Evolutionary conservation across 2,797 vertebrate genomes (phyloP).

Genomic region (Phrynocephalus vlangalii): DNA sequence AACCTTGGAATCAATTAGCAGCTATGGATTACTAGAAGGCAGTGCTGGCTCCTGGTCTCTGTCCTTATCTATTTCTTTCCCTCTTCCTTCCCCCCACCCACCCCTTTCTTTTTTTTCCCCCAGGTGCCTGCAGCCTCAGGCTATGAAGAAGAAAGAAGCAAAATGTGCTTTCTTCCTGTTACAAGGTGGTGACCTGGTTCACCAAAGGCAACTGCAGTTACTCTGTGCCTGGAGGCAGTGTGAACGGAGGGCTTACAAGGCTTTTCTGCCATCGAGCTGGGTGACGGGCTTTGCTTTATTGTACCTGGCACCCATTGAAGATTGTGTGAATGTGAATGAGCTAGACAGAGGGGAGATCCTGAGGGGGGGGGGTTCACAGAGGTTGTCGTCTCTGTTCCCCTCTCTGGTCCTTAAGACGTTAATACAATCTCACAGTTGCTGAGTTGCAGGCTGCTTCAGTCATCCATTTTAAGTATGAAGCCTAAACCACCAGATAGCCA

Average conservation of each 20-base stretch:
- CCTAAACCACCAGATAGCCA: no score
- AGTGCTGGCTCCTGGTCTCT: background rate
- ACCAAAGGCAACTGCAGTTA: constrained; percentile 8
- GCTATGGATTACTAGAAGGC: background rate
- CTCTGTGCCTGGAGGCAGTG: constrained; percentile 13
- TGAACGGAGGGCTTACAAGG: background rate
- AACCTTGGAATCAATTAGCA: constrained; percentile 13
- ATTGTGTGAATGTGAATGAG: constrained; percentile 15
- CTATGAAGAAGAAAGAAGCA: constrained; percentile 16
- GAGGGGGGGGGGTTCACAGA: fast-evolving
- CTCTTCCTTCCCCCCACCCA: no score
- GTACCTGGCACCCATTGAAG: background rate
- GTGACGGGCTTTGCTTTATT: background rate
- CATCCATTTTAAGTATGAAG: background rate
- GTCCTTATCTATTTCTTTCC: background rate
- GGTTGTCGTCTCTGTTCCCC: background rate
- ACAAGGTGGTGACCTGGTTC: background rate
- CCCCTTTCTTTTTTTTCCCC: no score
- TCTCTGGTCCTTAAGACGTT: background rate
- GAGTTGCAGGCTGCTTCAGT: background rate
- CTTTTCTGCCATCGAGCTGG: background rate
- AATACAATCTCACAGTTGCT: constrained; percentile 14
- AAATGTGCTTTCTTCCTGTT: background rate
- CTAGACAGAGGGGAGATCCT: background rate
- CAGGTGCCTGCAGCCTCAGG: constrained; percentile 9